phyloP scores from a whole-genome alignment of 2,113 vertebrate species.

The Eurystomus gularis region DNA sequence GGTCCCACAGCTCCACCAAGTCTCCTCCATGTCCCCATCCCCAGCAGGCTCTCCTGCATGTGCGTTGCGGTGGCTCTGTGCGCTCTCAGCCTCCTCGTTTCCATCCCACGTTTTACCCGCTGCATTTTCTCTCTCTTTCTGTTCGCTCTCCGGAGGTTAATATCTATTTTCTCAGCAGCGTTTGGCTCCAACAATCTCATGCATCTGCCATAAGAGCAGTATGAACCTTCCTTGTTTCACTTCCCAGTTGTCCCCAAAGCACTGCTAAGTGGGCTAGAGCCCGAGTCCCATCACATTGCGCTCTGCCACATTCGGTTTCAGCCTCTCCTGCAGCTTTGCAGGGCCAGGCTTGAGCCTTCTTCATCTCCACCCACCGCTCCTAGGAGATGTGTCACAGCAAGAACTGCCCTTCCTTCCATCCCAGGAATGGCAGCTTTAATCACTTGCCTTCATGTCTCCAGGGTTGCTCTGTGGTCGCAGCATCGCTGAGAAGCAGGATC shows the following conservation, averaged over 20 bases:
- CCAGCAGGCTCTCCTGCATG: not conserved
- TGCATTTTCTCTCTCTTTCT: not conserved
- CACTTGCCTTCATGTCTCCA: not conserved
- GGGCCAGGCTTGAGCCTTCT: not conserved
- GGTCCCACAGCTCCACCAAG: rapidly evolving
- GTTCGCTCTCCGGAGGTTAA: not conserved
- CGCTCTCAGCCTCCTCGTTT: not conserved
- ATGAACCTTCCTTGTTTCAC: not conserved
- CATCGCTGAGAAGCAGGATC: not conserved
- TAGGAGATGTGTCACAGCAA: not conserved
- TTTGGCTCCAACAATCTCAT: not conserved
- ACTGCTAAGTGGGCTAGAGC: not conserved
- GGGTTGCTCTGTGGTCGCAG: not conserved
- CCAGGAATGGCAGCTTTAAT: not conserved
- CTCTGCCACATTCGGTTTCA: not conserved
- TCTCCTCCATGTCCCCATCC: rapidly evolving
- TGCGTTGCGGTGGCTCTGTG: rapidly evolving
- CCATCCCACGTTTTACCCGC: not conserved
- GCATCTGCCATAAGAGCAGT: not conserved
- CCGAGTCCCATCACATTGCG: not conserved
- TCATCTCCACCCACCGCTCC: not conserved
- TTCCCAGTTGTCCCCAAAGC: not conserved
- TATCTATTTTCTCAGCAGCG: constrained; percentile 5
- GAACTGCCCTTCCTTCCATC: not conserved
- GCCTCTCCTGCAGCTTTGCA: not conserved